phyloP scores from a whole-genome alignment of 2,797 vertebrate species.

The Neosilurus mollespiculum region DNA sequence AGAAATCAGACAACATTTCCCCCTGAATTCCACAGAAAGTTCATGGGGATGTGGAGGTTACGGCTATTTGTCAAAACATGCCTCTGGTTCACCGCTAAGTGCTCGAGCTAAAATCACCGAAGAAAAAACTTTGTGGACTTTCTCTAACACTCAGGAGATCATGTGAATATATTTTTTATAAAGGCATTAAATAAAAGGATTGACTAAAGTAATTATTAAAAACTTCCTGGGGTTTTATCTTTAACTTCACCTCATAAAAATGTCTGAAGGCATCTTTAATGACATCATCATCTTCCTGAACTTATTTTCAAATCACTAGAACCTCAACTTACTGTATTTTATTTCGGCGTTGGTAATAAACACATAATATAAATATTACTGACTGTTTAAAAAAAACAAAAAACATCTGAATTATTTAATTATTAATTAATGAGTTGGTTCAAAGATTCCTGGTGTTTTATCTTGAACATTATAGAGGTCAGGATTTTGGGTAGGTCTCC shows the following conservation, averaged over 20 bases:
- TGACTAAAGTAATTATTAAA: background rate
- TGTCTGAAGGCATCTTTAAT: background rate
- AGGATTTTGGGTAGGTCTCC: background rate
- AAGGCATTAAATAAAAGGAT: background rate
- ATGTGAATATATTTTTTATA: background rate
- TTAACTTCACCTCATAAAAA: background rate
- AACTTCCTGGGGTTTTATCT: background rate
- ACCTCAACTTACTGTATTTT: background rate
- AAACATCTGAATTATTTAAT: background rate
- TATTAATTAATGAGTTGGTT: background rate
- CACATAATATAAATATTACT: background rate
- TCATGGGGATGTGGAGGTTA: slow-evolving; percentile 18
- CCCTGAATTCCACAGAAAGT: slow-evolving; percentile 13
- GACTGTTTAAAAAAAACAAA: background rate
- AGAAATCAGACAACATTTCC: slow-evolving; percentile 26
- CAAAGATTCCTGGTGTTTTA: background rate
- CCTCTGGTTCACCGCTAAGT: slow-evolving; percentile 20
- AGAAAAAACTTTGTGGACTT: background rate
- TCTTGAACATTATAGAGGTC: background rate
- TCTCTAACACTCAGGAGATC: background rate
- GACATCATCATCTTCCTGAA: background rate
- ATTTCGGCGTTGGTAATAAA: background rate
- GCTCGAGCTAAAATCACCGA: background rate
- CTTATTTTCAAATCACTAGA: background rate
- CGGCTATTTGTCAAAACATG: slow-evolving; percentile 17